Base-by-base conservation (phyloP, 2,888 invertebrate genomes). In the Crocallis elinguaria region DNA sequence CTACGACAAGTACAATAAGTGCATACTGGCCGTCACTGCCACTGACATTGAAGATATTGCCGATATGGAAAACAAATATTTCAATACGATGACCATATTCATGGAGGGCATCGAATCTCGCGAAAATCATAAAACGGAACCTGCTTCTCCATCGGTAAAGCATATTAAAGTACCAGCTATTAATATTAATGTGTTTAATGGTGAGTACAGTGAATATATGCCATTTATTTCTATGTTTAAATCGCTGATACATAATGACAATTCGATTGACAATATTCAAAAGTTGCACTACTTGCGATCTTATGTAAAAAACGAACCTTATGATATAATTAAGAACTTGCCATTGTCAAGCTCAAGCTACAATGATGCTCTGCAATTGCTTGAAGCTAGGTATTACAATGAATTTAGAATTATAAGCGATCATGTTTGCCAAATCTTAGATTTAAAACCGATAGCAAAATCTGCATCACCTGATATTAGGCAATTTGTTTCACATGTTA, bases 221-320 rank as follows among this genome's bases (percentile, higher is more conserved):
- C 37, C 37, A 23, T 37, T 37, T 37, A 37, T 37, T 9, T 37
- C 6, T n/a, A n/a, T n/a, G n/a, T n/a, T n/a, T n/a, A n/a, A n/a
- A n/a, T n/a, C n/a, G n/a, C n/a, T n/a, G n/a, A 37, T 37, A 5
- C 21, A 37, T 7, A 37, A 37, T 12, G 37, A 37, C 7, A 37
- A 21, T 11, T n/a, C 37, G 2, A 37, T 37, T 12, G 37, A 37
- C n/a, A 37, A 37, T 9, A 21, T 37, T 23, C 38, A 27, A 27
- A 38, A 25, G 27, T 9, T 38, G 8, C 25, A 38, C 14, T 38
- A 38, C 12, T 8, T 38, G 38, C 12, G 27, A 23, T 14, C 38
- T 11, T 38, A 25, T n/a, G 2, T 38, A 2, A 12, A 25, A 38
- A 14, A 27, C n/a, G 38, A 38, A 14, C 25, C 38, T 14, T 27